Evolutionary conservation across 2,888 invertebrate genomes (phyloP), one percentile per base, ranked within the genome.

Genomic region (Cantharis lateralis): DNA sequence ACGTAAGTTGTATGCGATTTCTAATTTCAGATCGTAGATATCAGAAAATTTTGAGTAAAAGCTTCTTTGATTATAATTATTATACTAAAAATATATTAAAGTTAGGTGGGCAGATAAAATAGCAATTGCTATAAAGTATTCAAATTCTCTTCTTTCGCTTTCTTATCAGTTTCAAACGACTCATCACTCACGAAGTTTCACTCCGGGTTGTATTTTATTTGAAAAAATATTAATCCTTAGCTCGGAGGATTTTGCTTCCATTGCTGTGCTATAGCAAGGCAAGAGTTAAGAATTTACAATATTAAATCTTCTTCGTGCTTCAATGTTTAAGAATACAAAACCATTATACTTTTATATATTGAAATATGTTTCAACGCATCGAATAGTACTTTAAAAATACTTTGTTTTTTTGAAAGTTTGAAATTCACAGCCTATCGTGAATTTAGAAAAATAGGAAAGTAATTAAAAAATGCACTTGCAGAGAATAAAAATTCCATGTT

Each of bases 151-250:
- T 26, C 68, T 28, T 72, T 73, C 72, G 63, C 68, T 73, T 73
- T 74, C 70, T 74, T 74, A 74, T 74, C 74, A 74, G 69, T 74
- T 70, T 68, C 63, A 20, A 74, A 62, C 74, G 74, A 74, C 61
- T 74, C 70, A 74, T 74, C 74, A 70, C 70, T 69, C 70, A 74
- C 63, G 63, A 68, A 24, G 68, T 18, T 73, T 64, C 20, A 18
- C 20, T 64, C 48, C 48, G 48, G 48, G 48, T 48, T 48, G 48
- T 48, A 48, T 48, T 48, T 48, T 48, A 48, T 48, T 48, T 48
- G 48, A 48, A 48, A 32, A 48, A 48, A 48, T 48, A n/a, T 48
- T 48, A 48, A 48, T 48, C 48, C 48, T 48, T 48, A 48, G 48
- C 48, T 48, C n/a, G n/a, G 48, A 48, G 48, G 48, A 48, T 48